Conservation (phyloP, 2,113 vertebrate species). For the Fulmarus glacialis region DNA sequence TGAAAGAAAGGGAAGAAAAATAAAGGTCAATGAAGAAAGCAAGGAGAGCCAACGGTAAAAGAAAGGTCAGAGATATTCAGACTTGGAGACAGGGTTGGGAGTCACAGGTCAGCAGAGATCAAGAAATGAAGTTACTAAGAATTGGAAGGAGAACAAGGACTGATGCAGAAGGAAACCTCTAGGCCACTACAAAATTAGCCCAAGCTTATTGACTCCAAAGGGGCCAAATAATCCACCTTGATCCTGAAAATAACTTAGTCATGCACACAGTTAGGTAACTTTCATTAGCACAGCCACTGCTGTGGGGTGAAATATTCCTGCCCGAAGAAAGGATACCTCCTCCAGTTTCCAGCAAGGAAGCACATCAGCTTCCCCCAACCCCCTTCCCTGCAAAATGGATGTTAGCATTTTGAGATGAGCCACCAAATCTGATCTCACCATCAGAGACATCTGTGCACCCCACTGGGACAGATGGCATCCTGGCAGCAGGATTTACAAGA, state of each 20-base stretch:
- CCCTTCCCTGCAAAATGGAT: not conserved
- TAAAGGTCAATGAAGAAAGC: not conserved
- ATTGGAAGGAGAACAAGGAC: not conserved
- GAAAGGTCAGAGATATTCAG: not conserved
- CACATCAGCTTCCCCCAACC: not conserved
- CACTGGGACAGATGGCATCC: not conserved
- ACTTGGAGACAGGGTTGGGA: not conserved
- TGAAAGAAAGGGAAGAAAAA: not conserved
- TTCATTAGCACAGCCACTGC: not conserved
- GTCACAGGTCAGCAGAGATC: not conserved
- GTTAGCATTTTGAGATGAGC: not conserved
- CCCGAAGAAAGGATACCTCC: not conserved
- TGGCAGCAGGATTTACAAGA: not conserved
- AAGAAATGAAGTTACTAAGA: not conserved
- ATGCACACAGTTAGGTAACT: not conserved
- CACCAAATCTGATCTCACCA: not conserved
- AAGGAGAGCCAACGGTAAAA: not conserved
- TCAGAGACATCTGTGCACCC: fast-evolving
- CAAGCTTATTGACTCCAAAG: not conserved
- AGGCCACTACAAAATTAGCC: not conserved
- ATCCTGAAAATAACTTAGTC: not conserved
- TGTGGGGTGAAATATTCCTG: not conserved
- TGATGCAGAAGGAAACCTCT: not conserved
- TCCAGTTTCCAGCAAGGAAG: not conserved
- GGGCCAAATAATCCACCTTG: not conserved